Percentiles rank a stretch among this genome's conserved stretches.
phyloP scores from a whole-genome alignment of 2,888 invertebrate genomes.

The Megaustenia siamemsis region DNA sequence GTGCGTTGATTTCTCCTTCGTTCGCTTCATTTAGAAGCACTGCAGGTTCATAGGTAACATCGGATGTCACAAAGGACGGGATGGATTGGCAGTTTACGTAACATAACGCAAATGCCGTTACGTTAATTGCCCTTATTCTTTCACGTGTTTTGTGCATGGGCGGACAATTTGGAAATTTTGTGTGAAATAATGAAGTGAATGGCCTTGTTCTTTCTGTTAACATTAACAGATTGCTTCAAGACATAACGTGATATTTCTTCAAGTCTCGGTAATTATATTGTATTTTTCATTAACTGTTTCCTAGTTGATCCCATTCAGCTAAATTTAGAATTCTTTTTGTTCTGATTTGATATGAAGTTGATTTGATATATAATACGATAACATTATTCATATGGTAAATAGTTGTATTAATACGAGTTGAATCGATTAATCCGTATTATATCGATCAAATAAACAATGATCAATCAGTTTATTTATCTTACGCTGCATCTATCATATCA shows the following conservation, averaged over 20 bases:
- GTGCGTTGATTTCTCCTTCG: neutral
- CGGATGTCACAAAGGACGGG: slow-evolving; percentile 5
- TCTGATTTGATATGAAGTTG: too few species aligned
- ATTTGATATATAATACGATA: too few species aligned
- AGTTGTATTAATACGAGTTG: too few species aligned
- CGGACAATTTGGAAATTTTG: neutral
- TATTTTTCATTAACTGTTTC: neutral
- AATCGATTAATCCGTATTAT: too few species aligned
- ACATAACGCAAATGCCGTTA: slow-evolving; percentile 2
- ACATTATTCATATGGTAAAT: too few species aligned
- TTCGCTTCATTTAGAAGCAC: slow-evolving; percentile 15
- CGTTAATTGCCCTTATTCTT: slow-evolving; percentile 20
- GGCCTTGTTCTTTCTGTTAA: neutral
- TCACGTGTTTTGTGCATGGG: neutral
- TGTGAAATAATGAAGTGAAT: neutral
- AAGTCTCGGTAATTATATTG: neutral
- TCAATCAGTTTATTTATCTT: too few species aligned
- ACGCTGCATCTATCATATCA: neutral
- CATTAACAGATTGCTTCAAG: neutral
- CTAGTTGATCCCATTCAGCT: too few species aligned
- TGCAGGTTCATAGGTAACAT: neutral
- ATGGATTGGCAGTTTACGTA: slow-evolving; percentile 18
- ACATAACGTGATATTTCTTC: neutral
- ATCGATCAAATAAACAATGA: too few species aligned
- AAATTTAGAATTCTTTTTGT: too few species aligned